Conservation (phyloP, 2,797 vertebrate genomes). For the Glyptemys insculpta region DNA sequence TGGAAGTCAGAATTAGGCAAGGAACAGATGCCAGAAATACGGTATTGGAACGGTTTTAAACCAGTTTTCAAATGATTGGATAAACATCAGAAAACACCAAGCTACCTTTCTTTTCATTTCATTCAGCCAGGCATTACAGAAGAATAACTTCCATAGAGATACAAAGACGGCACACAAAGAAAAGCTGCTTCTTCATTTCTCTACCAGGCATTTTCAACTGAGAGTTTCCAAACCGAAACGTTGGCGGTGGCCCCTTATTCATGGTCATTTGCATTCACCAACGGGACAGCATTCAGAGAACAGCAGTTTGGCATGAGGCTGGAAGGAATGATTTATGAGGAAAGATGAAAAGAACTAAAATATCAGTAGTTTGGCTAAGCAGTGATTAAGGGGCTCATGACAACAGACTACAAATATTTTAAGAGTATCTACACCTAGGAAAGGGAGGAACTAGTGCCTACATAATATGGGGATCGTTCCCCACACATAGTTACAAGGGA, state of each 20-base stretch:
- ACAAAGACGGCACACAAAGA: accelerated
- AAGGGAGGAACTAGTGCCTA: neutral
- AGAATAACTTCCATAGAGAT: no score
- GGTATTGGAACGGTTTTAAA: neutral
- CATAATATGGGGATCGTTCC: neutral
- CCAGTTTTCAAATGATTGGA: accelerated
- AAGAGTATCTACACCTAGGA: conserved; percentile 28
- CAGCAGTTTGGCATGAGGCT: conserved; percentile 46
- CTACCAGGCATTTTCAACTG: accelerated
- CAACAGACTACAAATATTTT: neutral
- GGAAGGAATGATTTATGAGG: conserved; percentile 47
- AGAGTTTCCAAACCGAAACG: accelerated
- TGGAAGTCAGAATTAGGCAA: neutral
- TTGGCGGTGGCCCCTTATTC: neutral
- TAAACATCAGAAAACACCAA: neutral
- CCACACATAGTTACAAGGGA: accelerated
- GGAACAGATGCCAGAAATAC: neutral
- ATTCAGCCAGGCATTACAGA: neutral
- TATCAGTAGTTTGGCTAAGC: conserved; percentile 60
- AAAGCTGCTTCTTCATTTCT: neutral
- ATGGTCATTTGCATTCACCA: conserved; percentile 8
- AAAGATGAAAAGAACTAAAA: conserved; percentile 61
- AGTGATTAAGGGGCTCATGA: conserved; percentile 51
- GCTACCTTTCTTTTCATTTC: neutral
- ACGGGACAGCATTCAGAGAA: conserved; percentile 54